Evolutionary conservation across 2,113 vertebrate genomes (phyloP).

Genomic region (Sceloporus tristichus): DNA sequence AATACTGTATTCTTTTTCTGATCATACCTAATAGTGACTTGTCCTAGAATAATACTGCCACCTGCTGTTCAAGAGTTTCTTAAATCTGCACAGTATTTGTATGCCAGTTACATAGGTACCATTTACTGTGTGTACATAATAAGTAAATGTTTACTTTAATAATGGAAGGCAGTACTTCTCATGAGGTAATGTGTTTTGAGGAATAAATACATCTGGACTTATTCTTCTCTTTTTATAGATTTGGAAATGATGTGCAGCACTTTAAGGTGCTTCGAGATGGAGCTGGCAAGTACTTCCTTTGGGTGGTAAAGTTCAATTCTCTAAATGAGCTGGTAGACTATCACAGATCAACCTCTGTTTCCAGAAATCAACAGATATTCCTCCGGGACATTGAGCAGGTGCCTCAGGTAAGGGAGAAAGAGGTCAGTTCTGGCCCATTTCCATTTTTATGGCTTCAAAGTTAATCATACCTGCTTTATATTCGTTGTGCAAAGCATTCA

Average conservation of each 20-base stretch:
- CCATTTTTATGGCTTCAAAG: too few relatives aligned
- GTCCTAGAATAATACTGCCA: slow-evolving; percentile 54
- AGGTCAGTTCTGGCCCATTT: too few relatives aligned
- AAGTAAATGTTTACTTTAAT: neutral
- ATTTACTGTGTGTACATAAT: neutral
- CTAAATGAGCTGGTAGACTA: slow-evolving; percentile 99
- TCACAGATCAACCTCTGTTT: slow-evolving; percentile 97
- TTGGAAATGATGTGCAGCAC: slow-evolving; percentile 98
- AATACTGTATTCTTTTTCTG: neutral
- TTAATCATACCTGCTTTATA: too few relatives aligned
- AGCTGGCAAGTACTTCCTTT: slow-evolving; percentile 98
- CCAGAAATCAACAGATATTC: slow-evolving; percentile 98
- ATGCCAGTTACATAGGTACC: neutral
- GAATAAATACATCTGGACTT: neutral
- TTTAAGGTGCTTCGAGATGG: slow-evolving; percentile 99
- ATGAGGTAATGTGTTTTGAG: neutral
- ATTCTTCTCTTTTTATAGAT: slow-evolving; percentile 77
- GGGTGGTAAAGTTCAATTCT: slow-evolving; percentile 99
- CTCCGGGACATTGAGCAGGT: slow-evolving; percentile 98
- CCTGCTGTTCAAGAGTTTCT: slow-evolving; percentile 43
- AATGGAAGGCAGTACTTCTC: neutral
- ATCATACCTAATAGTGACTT: neutral
- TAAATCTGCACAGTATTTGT: neutral
- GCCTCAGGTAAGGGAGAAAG: slow-evolving; percentile 86
- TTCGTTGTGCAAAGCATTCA: neutral